phyloP scores from a whole-genome alignment of 1,140 invertebrate species.

The Zaprionus taronus region DNA sequence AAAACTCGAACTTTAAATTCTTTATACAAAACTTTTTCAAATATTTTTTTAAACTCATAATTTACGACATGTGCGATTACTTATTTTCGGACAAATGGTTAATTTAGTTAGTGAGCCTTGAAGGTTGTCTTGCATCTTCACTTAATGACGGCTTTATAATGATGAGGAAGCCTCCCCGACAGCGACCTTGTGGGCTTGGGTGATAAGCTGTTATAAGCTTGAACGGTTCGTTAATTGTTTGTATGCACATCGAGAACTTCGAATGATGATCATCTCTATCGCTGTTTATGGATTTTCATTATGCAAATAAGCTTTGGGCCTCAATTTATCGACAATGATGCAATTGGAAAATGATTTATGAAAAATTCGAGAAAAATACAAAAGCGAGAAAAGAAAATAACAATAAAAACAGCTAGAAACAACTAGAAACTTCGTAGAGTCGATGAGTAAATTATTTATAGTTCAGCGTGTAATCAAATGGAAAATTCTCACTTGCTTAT shows the following conservation, averaged over 20 bases:
- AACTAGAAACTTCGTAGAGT: conserved; percentile 2
- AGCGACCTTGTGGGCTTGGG: conserved; percentile 29
- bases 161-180: conserved; percentile 36
- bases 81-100: conserved; percentile 31
- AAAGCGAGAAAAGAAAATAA: conserved; percentile 15
- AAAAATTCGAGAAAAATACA: conserved; percentile 8
- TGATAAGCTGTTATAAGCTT: conserved; percentile 29
- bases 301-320: conserved; percentile 33
- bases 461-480: conserved; percentile 13
- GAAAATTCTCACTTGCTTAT: conserved; percentile 17
- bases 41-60: conserved; percentile 17
- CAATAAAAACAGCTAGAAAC: not conserved
- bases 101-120: conserved; percentile 44
- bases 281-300: conserved; percentile 28
- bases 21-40: not conserved
- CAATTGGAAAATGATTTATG: conserved; percentile 48
- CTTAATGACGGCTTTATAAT: conserved; percentile 35
- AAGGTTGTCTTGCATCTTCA: conserved; percentile 27
- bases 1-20: too few species aligned
- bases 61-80: conserved; percentile 29
- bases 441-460: conserved; percentile 24
- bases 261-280: conserved; percentile 17
- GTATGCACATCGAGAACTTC: conserved; percentile 24
- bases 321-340: conserved; percentile 28
- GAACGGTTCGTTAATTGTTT: conserved; percentile 43